Evolutionary conservation across 2,888 invertebrate species (phyloP).

Genomic region (Lycocerus yunnanus): DNA sequence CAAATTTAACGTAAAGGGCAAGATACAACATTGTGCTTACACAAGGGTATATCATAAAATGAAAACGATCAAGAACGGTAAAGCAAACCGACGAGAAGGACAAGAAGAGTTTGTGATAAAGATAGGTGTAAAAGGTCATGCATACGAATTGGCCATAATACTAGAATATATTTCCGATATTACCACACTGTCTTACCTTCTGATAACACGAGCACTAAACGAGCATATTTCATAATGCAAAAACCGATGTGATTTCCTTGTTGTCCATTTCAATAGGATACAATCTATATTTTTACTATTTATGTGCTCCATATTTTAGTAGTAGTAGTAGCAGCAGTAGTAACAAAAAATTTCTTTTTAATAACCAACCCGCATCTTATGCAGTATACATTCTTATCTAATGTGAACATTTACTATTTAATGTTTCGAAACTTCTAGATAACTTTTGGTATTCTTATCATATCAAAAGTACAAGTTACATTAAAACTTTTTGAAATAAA

Average conservation of each 20-base stretch:
- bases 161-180: conserved; percentile 49
- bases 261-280: conserved; percentile 31
- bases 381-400: not conserved
- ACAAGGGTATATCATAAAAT: conserved; percentile 9
- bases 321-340: not conserved
- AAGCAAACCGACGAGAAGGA: conserved; percentile 16
- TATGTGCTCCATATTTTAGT: not conserved
- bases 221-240: conserved; percentile 43
- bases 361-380: not conserved
- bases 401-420: not conserved
- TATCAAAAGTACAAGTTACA: not conserved
- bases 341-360: not conserved
- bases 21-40: conserved; percentile 13
- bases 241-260: conserved; percentile 36
- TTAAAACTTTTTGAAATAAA: not conserved
- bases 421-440: not conserved
- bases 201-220: conserved; percentile 43
- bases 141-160: conserved; percentile 50
- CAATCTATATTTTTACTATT: not conserved
- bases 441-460: not conserved
- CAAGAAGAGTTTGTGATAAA: conserved; percentile 22
- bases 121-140: conserved; percentile 41
- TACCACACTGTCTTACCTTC: conserved; percentile 48
- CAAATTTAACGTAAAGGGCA: not conserved
- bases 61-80: conserved; percentile 5